Percentiles rank a stretch among this genome's conserved stretches.
These are phyloP conservation scores for Cryptocephalus moraei DNA, from an alignment of 2,888 invertebrate species.

Conservation along the genomic window DNA sequence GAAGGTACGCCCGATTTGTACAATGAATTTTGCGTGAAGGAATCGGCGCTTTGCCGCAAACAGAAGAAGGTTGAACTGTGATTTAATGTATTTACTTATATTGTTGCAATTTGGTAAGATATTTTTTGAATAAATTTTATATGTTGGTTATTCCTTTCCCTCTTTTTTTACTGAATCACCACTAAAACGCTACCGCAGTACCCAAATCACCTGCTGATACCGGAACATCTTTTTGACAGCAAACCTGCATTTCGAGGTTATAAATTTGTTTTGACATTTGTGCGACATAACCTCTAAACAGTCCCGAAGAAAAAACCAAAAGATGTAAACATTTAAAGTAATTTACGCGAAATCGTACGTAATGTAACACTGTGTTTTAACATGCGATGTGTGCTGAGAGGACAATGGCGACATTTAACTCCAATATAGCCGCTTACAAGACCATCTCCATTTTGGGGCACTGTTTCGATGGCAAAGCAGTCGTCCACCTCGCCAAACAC, in stretches of 20 bases:
- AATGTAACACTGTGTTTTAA: too few relatives aligned
- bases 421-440: constrained; percentile 53
- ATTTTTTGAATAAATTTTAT: background rate
- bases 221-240: too few relatives aligned
- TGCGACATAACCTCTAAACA: too few relatives aligned
- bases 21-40: constrained; percentile 41
- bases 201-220: too few relatives aligned
- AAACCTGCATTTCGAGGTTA: too few relatives aligned
- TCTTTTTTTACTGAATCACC: too few relatives aligned
- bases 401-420: constrained; percentile 32
- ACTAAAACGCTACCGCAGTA: too few relatives aligned
- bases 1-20: constrained; percentile 38
- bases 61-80: background rate
- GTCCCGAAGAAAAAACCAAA: too few relatives aligned
- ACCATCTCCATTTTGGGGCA: constrained; percentile 56
- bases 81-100: background rate
- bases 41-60: constrained; percentile 19
- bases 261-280: too few relatives aligned
- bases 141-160: background rate
- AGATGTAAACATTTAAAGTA: too few relatives aligned
- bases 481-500: constrained; percentile 61
- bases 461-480: constrained; percentile 59
- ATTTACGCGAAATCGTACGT: too few relatives aligned
- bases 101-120: background rate
- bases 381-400: background rate